Conservation (phyloP, 2,797 vertebrate genomes). For the Cuniculus paca region DNA sequence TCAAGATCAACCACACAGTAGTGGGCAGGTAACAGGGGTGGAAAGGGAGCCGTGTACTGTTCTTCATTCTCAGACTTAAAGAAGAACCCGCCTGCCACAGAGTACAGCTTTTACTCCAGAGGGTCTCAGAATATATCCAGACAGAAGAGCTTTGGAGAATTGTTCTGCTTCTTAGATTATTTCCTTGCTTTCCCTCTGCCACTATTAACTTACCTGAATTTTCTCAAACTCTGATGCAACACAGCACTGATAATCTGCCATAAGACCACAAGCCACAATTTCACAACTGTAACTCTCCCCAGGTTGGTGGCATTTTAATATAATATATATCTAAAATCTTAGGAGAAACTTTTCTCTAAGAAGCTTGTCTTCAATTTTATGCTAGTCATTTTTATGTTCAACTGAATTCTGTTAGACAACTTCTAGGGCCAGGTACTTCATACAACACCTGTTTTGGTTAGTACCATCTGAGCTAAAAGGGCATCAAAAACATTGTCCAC, state of each 20-base stretch:
- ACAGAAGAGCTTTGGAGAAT: neutral
- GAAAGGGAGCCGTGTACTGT: neutral
- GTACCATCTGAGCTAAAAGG: neutral
- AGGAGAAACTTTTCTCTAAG: neutral
- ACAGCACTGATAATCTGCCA: neutral
- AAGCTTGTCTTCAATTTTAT: constrained; percentile 20
- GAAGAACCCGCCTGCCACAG: neutral
- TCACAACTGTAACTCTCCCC: neutral
- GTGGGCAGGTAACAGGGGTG: neutral
- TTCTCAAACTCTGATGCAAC: neutral
- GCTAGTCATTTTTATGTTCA: neutral
- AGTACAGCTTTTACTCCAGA: neutral
- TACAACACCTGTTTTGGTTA: neutral
- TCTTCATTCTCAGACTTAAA: neutral
- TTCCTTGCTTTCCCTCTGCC: neutral
- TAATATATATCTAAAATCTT: neutral
- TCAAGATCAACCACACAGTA: neutral
- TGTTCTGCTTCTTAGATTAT: neutral
- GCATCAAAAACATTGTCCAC: neutral
- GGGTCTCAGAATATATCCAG: neutral
- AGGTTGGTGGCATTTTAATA: constrained; percentile 16
- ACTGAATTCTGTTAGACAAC: neutral
- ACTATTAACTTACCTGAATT: neutral
- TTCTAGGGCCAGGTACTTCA: neutral
- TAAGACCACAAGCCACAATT: neutral